Base-by-base conservation (phyloP, 2,888 invertebrate species). In the Belgica antarctica region DNA sequence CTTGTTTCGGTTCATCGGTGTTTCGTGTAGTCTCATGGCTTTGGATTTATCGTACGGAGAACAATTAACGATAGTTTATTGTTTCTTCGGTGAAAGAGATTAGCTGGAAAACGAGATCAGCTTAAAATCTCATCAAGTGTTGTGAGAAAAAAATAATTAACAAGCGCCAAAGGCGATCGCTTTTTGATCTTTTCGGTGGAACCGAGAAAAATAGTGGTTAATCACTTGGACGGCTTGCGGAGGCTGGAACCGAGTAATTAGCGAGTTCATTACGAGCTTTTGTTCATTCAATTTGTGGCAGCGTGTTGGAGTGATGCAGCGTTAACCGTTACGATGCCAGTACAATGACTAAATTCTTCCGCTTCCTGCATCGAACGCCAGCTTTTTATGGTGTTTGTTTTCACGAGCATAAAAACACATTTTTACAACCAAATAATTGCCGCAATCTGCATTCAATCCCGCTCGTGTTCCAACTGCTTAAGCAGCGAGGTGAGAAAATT, bases 61-160 rank as follows among this genome's bases (percentile, higher is more conserved):
- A 34, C 31, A 34, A 5, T 34, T 62, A 15, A 61, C 19, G 24
- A 8, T 61, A 24, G 27, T 61, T 61, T 61, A 61, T 27, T 61
- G 61, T 28, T 61, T 61, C 15, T 17, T 12, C n/a, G 2, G 34
- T 5, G 15, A n/a, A 28, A 31, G 28, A 34, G 62, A 17, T 59
- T 25, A 27, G 25, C 27, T 8, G n/a, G n/a, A n/a, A n/a, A n/a
- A n/a, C n/a, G n/a, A n/a, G n/a, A 59, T 59, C 59, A 59, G n/a
- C 27, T 61, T 61, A 61, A 61, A 61, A 62, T 62, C 62, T 62
- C 31, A 31, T 62, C 62, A 62, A 62, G 62, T 62, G 62, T 19
- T 62, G 17, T 31, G 34, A 62, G 62, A 62, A 62, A 47, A 61
- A 62, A 62, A 62, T 62, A 62, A 62, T 62, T 62, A 62, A 62